These are phyloP conservation scores for Homalodisca vitripennis DNA, from an alignment of 1,140 invertebrate species.

Conservation along the genomic window DNA sequence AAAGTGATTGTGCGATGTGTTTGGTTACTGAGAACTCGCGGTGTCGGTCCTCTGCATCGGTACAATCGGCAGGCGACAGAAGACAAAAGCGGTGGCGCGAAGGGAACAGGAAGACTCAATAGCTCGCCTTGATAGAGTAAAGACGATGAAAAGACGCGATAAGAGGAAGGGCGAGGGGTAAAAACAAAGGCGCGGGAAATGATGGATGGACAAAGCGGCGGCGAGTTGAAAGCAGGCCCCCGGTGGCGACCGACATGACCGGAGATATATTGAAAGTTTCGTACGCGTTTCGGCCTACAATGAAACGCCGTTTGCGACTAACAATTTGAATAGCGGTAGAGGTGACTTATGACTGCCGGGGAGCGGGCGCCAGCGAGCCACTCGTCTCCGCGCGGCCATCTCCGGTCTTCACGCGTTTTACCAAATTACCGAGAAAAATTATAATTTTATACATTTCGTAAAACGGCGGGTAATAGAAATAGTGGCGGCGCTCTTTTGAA, in stretches of 20 bases:
- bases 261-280: slow-evolving; percentile 3
- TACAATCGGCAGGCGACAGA: not conserved
- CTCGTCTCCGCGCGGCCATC: too few relatives aligned
- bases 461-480: slow-evolving; percentile 22
- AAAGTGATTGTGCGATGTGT: too few relatives aligned
- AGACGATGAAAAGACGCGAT: slow-evolving; percentile 21
- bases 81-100: slow-evolving; percentile 1
- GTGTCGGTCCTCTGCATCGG: too few relatives aligned
- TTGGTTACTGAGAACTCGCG: too few relatives aligned
- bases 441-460: slow-evolving; percentile 24
- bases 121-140: not conserved
- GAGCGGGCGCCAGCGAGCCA: too few relatives aligned
- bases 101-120: not conserved
- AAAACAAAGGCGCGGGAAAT: slow-evolving; percentile 17
- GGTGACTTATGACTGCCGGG: slow-evolving; percentile 5
- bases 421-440: slow-evolving; percentile 17
- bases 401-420: not conserved
- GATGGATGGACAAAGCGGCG: slow-evolving; percentile 15
- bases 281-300: slow-evolving; percentile 3
- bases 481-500: slow-evolving; percentile 20
- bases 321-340: not conserved
- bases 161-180: slow-evolving; percentile 5
- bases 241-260: not conserved
- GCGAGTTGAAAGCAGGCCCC: slow-evolving; percentile 1
- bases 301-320: slow-evolving; percentile 7